Percentiles rank a stretch among this genome's conserved stretches.
phyloP scores from a whole-genome alignment of 2,113 vertebrate genomes.

The Salminus brasiliensis region DNA sequence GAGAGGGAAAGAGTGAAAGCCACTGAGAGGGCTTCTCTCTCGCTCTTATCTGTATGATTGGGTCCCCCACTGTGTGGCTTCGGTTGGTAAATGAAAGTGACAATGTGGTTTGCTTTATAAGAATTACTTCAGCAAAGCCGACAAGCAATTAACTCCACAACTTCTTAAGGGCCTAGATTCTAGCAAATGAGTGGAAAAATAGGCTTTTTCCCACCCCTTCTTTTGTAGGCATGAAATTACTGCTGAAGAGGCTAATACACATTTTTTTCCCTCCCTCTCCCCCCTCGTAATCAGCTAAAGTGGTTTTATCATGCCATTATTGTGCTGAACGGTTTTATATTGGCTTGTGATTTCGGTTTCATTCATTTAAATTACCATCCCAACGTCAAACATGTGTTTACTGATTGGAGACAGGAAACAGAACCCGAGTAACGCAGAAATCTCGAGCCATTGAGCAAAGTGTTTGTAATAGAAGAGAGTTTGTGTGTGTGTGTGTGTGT shows the following conservation, averaged over 20 bases:
- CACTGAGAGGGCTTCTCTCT: conserved; percentile 33
- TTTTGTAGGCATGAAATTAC: conserved; percentile 55
- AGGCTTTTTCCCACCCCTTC: conserved; percentile 32
- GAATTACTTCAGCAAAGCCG: conserved; percentile 58
- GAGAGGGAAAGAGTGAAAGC: not conserved
- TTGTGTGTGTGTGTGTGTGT: not conserved
- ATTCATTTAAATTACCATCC: conserved; percentile 31
- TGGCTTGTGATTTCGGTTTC: conserved; percentile 26
- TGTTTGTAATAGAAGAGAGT: not conserved
- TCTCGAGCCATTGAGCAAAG: not conserved
- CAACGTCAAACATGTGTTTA: conserved; percentile 18
- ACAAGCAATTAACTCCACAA: conserved; percentile 50
- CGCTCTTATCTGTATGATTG: conserved; percentile 45
- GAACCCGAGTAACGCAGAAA: not conserved
- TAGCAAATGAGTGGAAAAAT: conserved; percentile 40
- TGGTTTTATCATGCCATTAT: conserved; percentile 44
- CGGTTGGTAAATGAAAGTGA: conserved; percentile 52
- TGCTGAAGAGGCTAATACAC: conserved; percentile 48
- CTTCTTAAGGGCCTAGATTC: conserved; percentile 49
- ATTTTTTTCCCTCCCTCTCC: conserved; percentile 10
- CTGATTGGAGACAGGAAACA: conserved; percentile 1
- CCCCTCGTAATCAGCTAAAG: conserved; percentile 43
- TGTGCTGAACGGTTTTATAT: conserved; percentile 37
- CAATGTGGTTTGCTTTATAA: conserved; percentile 58
- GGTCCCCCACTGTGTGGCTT: conserved; percentile 37